These are phyloP conservation scores for Ammospiza nelsoni DNA, from an alignment of 2,113 vertebrate genomes.

Conservation along the genomic window DNA sequence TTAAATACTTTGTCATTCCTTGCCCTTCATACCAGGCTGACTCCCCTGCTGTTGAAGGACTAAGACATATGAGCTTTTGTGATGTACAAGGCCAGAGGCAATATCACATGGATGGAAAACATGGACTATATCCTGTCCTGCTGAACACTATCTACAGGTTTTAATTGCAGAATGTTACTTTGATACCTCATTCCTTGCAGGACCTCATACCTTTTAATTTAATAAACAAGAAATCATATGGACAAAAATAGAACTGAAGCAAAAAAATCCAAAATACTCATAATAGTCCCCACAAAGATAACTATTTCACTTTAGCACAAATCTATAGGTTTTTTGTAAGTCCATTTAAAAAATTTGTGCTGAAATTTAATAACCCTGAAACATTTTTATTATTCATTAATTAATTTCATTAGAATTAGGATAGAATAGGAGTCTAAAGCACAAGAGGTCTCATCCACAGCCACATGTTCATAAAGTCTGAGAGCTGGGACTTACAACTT, in stretches of 20 bases:
- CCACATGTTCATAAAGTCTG: neutral
- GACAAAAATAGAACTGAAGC: neutral
- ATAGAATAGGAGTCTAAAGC: neutral
- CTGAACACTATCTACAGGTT: neutral
- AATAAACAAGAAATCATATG: neutral
- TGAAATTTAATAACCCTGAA: neutral
- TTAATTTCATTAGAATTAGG: neutral
- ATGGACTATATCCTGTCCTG: neutral
- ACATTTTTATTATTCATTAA: neutral
- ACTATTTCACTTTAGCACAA: neutral
- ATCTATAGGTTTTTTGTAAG: neutral
- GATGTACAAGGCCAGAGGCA: neutral
- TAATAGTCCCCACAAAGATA: neutral
- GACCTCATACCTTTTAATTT: neutral
- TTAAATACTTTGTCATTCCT: slow-evolving; percentile 34
- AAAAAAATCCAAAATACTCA: neutral
- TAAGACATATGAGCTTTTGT: neutral
- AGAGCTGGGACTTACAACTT: neutral
- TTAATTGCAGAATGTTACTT: neutral
- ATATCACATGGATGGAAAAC: neutral
- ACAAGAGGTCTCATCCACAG: neutral
- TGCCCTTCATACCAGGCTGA: slow-evolving; percentile 9
- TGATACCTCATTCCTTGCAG: neutral
- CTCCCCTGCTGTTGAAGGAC: neutral
- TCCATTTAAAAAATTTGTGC: neutral